phyloP scores from a whole-genome alignment of 2,113 vertebrate genomes.

The Lagopus muta region DNA sequence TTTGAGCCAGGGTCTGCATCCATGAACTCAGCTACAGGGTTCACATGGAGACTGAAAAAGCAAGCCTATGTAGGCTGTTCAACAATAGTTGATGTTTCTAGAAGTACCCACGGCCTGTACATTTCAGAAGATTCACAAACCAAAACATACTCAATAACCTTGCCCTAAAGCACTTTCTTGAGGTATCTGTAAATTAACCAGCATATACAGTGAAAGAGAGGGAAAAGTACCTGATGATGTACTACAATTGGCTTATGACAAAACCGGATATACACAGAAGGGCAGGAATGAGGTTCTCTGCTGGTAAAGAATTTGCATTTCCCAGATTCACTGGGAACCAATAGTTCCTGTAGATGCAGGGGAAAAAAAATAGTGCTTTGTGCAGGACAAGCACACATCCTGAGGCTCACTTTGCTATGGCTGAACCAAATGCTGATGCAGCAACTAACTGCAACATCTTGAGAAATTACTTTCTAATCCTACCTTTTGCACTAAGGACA shows the following conservation, averaged over 20 bases:
- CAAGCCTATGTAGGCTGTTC: fast-evolving
- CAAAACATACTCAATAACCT: not conserved
- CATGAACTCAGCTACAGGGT: fast-evolving
- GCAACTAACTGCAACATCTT: fast-evolving
- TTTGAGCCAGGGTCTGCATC: not conserved
- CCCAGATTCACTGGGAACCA: fast-evolving
- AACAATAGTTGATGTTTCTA: not conserved
- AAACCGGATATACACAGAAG: fast-evolving
- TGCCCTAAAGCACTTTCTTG: not conserved
- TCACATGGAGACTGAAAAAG: not conserved
- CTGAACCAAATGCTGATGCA: not conserved
- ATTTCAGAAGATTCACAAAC: not conserved
- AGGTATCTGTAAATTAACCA: not conserved
- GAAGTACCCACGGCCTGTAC: not conserved
- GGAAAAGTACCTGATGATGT: fast-evolving
- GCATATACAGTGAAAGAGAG: not conserved
- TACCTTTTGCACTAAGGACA: not conserved
- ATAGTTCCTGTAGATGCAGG: not conserved
- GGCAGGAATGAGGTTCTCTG: not conserved
- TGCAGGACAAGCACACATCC: fast-evolving
- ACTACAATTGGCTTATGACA: too few species aligned
- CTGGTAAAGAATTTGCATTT: too few species aligned
- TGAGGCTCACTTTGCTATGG: not conserved
- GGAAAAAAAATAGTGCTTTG: not conserved
- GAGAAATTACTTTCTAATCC: not conserved